Base-by-base conservation (phyloP, 2,888 invertebrate species). In the Acrobasis repandana region DNA sequence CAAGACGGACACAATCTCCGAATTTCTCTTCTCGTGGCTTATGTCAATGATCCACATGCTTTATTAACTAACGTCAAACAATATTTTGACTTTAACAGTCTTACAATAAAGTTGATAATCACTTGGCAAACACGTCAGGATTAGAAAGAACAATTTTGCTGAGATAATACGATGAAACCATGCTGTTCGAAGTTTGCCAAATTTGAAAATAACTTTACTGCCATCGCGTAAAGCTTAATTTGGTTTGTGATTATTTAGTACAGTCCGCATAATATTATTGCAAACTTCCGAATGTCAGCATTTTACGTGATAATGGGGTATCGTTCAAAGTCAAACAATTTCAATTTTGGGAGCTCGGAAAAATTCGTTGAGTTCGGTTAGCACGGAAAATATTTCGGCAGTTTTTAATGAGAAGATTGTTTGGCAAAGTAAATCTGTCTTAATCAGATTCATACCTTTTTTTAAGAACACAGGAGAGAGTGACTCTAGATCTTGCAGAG, bases 261-360 rank as follows among this genome's bases (percentile, higher is more conserved):
- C 20, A 43, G 14, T 38, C 14, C 28, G 28, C n/a, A 54, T 15
- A 62, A 48, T 33, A 54, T 56, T 51, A 48, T 59, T 47, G 15
- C 38, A 15, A 38, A 50, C 50, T 58, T 62, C 46, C 33, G 47
- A 61, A 64, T 52, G 64, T 58, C 56, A 50, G 51, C 59, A 50
- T 59, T 52, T 56, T 56, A 57, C 38, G 56, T 60, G 61, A 62
- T 61, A 62, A 60, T 60, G 47, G 60, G 58, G 43, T 61, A 66
- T 66, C 66, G 60, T 58, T 64, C 62, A 66, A 64, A 61, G 66
- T 64, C 63, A 56, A 64, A 66, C 66, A 66, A 66, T 66, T 66
- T 52, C 66, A 64, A 66, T 66, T 64, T 66, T 46, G 61, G 63
- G 48, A 28, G 61, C 52, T 62, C 33, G 60, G 18, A 59, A 59